These are phyloP conservation scores for Oryzias dopingdopingensis DNA, from an alignment of 2,797 vertebrate species.

Conservation along the genomic window DNA sequence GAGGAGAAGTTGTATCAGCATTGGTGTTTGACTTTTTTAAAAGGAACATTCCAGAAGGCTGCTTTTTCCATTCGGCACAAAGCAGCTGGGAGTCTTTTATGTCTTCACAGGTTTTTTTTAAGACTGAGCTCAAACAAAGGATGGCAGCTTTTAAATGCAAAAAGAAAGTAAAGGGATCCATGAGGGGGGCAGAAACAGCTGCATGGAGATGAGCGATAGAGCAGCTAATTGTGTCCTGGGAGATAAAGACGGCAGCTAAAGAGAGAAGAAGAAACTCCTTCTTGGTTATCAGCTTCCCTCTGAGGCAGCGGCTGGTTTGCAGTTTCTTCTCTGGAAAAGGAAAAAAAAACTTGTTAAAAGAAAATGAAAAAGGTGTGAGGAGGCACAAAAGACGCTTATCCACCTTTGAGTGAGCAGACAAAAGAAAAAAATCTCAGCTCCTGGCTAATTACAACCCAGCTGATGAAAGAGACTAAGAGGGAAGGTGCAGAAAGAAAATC, in stretches of 20 bases:
- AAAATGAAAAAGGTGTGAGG: slow-evolving; percentile 69
- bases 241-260: slow-evolving; percentile 60
- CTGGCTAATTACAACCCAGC: slow-evolving; percentile 70
- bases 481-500: slow-evolving; percentile 55
- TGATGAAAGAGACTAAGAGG: slow-evolving; percentile 59
- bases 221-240: slow-evolving; percentile 76
- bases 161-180: neutral
- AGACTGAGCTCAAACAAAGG: slow-evolving; percentile 41
- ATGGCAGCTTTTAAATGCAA: slow-evolving; percentile 45
- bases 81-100: slow-evolving; percentile 46
- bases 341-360: slow-evolving; percentile 67
- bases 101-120: slow-evolving; percentile 43
- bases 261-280: slow-evolving; percentile 58
- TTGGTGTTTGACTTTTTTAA: slow-evolving; percentile 36
- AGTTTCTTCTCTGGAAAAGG: slow-evolving; percentile 33
- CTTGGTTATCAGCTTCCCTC: slow-evolving; percentile 65
- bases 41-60: slow-evolving; percentile 28
- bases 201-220: slow-evolving; percentile 68
- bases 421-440: slow-evolving; percentile 64
- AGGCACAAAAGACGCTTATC: slow-evolving; percentile 74
- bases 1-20: neutral
- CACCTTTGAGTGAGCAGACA: slow-evolving; percentile 64
- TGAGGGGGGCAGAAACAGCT: slow-evolving; percentile 26
- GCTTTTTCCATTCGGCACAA: slow-evolving; percentile 41
- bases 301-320: slow-evolving; percentile 45